Percentiles rank a stretch among this genome's conserved stretches.
Evolutionary conservation across 2,888 invertebrate genomes (phyloP).

Genomic region (Protonemura montana): DNA sequence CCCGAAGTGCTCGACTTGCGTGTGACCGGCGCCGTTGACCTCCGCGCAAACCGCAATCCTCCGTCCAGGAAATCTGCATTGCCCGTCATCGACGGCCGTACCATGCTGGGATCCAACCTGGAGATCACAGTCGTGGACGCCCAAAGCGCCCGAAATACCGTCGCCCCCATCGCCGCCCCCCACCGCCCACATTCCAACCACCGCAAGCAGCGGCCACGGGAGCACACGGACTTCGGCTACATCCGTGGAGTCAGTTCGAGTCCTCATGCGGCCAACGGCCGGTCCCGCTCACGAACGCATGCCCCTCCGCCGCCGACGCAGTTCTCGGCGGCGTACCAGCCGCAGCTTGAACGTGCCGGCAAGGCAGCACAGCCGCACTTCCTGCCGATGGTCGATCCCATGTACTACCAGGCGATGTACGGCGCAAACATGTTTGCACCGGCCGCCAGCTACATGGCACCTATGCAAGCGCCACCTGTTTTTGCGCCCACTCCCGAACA

Average conservation of each 20-base stretch:
- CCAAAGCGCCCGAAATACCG: conserved; percentile 53
- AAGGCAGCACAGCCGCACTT: conserved; percentile 55
- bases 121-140: conserved; percentile 74
- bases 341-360: conserved; percentile 50
- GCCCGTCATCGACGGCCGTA: conserved; percentile 60
- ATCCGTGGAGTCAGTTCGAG: background rate
- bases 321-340: conserved; percentile 53
- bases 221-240: background rate
- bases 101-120: conserved; percentile 68
- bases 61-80: conserved; percentile 52
- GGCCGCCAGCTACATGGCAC: background rate
- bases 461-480: conserved; percentile 55
- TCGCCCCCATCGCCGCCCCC: conserved; percentile 31
- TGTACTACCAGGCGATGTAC: conserved; percentile 61
- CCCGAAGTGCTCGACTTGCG: conserved; percentile 72
- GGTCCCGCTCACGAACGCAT: background rate
- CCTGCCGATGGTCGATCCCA: conserved; percentile 60
- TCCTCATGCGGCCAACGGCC: background rate
- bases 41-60: conserved; percentile 62
- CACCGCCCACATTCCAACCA: conserved; percentile 38
- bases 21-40: conserved; percentile 61
- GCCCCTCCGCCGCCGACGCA: conserved; percentile 48
- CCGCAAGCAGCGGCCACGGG: conserved; percentile 34
- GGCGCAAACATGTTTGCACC: background rate
- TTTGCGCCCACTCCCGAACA: conserved; percentile 62